phyloP scores from a whole-genome alignment of 2,113 vertebrate genomes.

The Podiceps cristatus region DNA sequence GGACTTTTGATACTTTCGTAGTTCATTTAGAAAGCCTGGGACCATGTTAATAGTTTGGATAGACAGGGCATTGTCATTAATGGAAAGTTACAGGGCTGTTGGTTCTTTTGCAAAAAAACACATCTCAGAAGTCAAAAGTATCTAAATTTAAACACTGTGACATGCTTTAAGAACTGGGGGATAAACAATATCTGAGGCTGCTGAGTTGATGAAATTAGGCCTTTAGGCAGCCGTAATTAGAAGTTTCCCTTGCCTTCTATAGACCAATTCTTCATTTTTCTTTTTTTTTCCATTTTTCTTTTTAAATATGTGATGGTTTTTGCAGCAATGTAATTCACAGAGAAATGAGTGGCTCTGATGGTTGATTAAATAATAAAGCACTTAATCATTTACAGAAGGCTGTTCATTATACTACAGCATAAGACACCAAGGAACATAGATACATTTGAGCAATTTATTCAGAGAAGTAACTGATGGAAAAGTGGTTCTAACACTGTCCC shows the following conservation, averaged over 20 bases:
- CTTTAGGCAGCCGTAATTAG: neutral
- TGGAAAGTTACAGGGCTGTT: slow-evolving; percentile 5
- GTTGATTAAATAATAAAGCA: slow-evolving; percentile 10
- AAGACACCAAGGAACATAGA: neutral
- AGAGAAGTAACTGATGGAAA: neutral
- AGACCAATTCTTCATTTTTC: neutral
- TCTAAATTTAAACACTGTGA: slow-evolving; percentile 53
- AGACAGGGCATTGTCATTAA: slow-evolving; percentile 28
- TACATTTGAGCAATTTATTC: neutral
- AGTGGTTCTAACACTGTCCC: neutral
- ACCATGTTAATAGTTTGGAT: slow-evolving; percentile 9
- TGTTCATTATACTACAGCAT: neutral
- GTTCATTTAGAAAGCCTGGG: neutral
- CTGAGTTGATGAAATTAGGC: slow-evolving; percentile 30
- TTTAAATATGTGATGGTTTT: slow-evolving; percentile 26
- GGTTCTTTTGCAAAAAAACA: slow-evolving; percentile 45
- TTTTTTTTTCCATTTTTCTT: neutral
- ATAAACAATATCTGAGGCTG: neutral
- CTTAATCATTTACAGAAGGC: neutral
- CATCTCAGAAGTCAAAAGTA: slow-evolving; percentile 35
- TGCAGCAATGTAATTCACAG: slow-evolving; percentile 18
- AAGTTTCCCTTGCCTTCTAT: neutral
- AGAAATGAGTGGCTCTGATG: neutral
- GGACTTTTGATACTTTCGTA: slow-evolving; percentile 1
- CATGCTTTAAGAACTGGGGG: neutral